phyloP scores from a whole-genome alignment of 2,797 vertebrate genomes.

The Acanthiza pusilla region DNA sequence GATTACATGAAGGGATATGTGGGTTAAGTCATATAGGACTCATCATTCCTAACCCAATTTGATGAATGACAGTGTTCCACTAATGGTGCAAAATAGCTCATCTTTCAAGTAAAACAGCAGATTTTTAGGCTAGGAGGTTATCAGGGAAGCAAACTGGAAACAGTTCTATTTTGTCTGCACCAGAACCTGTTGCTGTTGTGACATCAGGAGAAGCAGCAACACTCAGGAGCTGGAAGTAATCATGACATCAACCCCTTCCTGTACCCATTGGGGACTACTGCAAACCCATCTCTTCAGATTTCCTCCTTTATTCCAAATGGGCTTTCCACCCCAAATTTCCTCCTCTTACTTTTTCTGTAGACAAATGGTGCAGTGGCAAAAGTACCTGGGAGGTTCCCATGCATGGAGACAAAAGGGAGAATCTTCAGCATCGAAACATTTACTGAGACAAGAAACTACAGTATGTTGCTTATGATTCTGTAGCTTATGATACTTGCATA shows the following conservation, averaged over 20 bases:
- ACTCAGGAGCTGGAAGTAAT: neutral
- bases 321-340: neutral
- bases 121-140: neutral
- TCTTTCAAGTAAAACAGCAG: neutral
- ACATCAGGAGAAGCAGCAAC: neutral
- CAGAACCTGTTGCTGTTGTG: neutral
- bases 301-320: neutral
- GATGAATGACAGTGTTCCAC: neutral
- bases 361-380: neutral
- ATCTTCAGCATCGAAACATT: neutral
- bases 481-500: neutral
- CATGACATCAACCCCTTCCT: accelerated
- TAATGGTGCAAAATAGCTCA: neutral
- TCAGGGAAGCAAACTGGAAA: neutral
- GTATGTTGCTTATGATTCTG: neutral
- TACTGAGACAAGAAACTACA: neutral
- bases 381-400: neutral
- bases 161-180: neutral
- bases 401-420: neutral
- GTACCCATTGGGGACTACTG: accelerated
- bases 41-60: neutral
- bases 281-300: neutral
- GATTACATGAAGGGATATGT: neutral
- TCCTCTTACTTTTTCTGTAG: neutral
- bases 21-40: neutral